Percentiles rank a stretch among this genome's conserved stretches.
These are phyloP conservation scores for Palythoa heliodiscus DNA, from an alignment of 92 coral and sea anemone genomes.

Conservation along the genomic window DNA sequence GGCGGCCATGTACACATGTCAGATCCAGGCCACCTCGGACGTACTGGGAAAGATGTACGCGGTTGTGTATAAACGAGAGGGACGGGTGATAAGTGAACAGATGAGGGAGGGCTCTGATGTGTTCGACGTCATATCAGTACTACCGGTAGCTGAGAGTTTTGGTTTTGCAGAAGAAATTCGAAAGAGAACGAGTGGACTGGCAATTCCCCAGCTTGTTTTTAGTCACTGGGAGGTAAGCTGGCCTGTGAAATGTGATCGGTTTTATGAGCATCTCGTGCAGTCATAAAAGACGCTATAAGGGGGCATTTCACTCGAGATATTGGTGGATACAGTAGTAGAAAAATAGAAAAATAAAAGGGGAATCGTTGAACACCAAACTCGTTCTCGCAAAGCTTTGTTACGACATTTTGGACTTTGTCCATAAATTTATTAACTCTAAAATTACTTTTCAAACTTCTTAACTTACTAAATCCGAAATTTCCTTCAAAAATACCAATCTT, in stretches of 20 bases:
- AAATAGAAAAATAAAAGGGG: no score
- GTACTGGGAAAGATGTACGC: constrained; percentile 98
- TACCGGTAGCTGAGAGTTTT: constrained; percentile 98
- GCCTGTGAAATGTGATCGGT: background rate
- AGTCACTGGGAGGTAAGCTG: constrained; percentile 97
- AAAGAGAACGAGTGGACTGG: constrained; percentile 94
- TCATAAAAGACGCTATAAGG: no score
- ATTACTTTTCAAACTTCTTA: no score
- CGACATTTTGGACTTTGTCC: no score
- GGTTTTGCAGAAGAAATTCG: constrained; percentile 98
- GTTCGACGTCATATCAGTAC: constrained; percentile 95
- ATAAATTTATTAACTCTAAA: no score
- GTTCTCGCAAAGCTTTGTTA: no score
- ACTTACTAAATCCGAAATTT: no score
- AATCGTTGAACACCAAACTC: no score
- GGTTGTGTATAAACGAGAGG: constrained; percentile 91
- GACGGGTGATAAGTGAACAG: constrained; percentile 90
- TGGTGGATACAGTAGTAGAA: no score
- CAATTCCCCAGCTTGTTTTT: constrained; percentile 92
- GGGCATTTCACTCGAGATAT: no score
- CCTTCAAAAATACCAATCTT: no score
- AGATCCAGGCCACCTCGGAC: constrained; percentile 96
- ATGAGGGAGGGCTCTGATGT: constrained; percentile 98
- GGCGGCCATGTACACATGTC: constrained; percentile 99
- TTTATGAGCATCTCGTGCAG: no score